These are phyloP conservation scores for Lethrus apterus DNA, from an alignment of 1,140 invertebrate species.

Conservation along the genomic window DNA sequence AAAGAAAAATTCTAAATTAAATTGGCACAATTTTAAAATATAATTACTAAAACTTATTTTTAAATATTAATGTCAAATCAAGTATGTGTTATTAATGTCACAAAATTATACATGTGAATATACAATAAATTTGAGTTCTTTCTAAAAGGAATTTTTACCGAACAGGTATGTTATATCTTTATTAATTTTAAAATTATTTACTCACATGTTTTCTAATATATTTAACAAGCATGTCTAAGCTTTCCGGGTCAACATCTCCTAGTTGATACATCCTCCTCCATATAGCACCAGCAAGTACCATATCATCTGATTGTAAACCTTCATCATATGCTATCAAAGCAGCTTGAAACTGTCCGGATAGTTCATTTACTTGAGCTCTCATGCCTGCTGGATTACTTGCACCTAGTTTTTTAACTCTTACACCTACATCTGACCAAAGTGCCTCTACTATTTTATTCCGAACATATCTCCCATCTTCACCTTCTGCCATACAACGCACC, in stretches of 20 bases:
- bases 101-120: no score
- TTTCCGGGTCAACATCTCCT: conserved; percentile 51
- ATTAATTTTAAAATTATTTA: conserved; percentile 6
- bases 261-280: conserved; percentile 73
- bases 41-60: not conserved
- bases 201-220: conserved; percentile 65
- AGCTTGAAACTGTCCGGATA: conserved; percentile 75
- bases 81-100: not conserved
- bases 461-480: conserved; percentile 58
- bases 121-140: not conserved
- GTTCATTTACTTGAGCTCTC: conserved; percentile 49
- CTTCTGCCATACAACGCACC: conserved; percentile 69
- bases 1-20: not conserved
- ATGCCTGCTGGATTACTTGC: conserved; percentile 51
- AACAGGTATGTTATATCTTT: not conserved
- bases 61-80: not conserved
- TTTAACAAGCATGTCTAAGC: conserved; percentile 58
- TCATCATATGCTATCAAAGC: conserved; percentile 80
- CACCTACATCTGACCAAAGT: conserved; percentile 73
- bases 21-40: not conserved
- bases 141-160: not conserved
- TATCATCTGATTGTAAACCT: conserved; percentile 66
- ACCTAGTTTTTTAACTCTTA: conserved; percentile 62
- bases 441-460: conserved; percentile 67
- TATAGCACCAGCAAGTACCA: conserved; percentile 67